Evolutionary conservation across 2,888 invertebrate genomes (phyloP).

Genomic region (Polymixis lichenea): DNA sequence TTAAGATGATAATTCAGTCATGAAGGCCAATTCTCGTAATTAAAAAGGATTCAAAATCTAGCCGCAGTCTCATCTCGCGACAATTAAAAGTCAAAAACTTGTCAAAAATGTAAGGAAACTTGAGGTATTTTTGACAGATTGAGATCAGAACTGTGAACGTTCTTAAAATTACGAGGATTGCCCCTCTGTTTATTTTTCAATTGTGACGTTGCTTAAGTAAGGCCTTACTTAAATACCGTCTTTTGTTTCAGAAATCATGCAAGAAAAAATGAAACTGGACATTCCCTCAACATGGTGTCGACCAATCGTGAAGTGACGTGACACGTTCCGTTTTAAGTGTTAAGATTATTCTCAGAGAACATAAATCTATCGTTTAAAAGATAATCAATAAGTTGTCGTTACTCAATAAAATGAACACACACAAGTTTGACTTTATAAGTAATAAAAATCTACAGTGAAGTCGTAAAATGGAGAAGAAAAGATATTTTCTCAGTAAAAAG

Average conservation of each 20-base stretch:
- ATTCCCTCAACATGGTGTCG: constrained; percentile 56
- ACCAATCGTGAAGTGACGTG: constrained; percentile 69
- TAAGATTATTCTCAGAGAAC: constrained; percentile 32
- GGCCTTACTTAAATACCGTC: constrained; percentile 12
- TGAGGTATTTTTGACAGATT: too few relatives aligned
- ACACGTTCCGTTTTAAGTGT: constrained; percentile 40
- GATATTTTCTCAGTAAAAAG: constrained; percentile 70
- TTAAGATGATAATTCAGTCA: too few relatives aligned
- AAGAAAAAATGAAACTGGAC: constrained; percentile 55
- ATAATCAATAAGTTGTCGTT: constrained; percentile 54
- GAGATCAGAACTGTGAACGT: too few relatives aligned
- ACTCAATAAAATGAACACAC: constrained; percentile 76
- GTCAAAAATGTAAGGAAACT: not conserved
- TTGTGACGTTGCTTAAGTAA: too few relatives aligned
- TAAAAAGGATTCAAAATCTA: too few relatives aligned
- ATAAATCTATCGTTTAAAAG: constrained; percentile 49
- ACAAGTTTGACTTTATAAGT: constrained; percentile 66
- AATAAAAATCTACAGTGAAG: constrained; percentile 70
- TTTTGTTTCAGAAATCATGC: constrained; percentile 70
- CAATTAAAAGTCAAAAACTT: too few relatives aligned
- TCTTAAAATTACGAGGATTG: too few relatives aligned
- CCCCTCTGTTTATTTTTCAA: not conserved
- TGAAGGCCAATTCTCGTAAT: too few relatives aligned
- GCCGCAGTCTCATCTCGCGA: too few relatives aligned
- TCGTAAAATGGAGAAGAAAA: constrained; percentile 81